phyloP scores from a whole-genome alignment of 2,797 vertebrate genomes.

The Podarcis lilfordi region DNA sequence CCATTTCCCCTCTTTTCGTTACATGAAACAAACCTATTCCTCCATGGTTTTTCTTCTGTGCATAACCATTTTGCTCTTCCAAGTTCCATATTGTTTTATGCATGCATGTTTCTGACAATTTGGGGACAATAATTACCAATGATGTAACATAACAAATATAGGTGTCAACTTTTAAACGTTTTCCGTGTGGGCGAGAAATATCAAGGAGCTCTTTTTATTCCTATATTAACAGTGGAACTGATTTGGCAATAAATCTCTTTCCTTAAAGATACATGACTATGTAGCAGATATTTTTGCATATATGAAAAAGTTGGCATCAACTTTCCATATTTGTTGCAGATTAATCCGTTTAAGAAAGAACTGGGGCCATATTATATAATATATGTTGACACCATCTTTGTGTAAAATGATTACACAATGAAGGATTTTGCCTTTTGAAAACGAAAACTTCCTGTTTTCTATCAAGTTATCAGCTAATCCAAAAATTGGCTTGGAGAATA shows the following conservation, averaged over 20 bases:
- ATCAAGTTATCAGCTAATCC: neutral
- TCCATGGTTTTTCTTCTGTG: slow-evolving; percentile 5
- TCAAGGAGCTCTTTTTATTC: slow-evolving; percentile 52
- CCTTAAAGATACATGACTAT: slow-evolving; percentile 42
- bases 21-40: slow-evolving; percentile 33
- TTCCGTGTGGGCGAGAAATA: slow-evolving; percentile 38
- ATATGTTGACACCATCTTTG: neutral
- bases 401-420: slow-evolving; percentile 8
- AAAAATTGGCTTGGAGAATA: neutral
- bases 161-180: slow-evolving; percentile 29
- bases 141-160: slow-evolving; percentile 24
- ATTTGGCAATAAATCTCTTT: slow-evolving; percentile 54
- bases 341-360: neutral
- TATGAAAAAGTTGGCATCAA: slow-evolving; percentile 16
- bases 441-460: neutral
- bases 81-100: neutral
- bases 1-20: slow-evolving; percentile 43
- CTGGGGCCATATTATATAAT: slow-evolving; percentile 6
- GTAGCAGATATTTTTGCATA: slow-evolving; percentile 21
- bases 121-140: slow-evolving; percentile 47
- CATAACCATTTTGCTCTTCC: slow-evolving; percentile 19
- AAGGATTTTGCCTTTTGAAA: neutral
- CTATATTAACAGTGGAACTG: slow-evolving; percentile 47
- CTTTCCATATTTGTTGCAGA: neutral
- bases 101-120: slow-evolving; percentile 18